Evolutionary conservation across 2,113 vertebrate genomes (phyloP).

Genomic region (Lipotes vexillifer): DNA sequence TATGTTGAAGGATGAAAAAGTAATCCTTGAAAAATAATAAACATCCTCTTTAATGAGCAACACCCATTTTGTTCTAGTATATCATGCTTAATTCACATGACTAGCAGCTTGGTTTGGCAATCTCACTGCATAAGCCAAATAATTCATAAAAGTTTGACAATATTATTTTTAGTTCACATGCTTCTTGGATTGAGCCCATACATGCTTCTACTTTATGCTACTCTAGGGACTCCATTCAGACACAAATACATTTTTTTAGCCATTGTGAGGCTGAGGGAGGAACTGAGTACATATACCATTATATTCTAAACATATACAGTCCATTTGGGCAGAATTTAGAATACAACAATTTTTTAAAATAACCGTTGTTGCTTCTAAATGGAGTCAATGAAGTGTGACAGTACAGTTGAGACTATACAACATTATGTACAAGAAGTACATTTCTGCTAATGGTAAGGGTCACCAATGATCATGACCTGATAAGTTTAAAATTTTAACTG

Average conservation of each 20-base stretch:
- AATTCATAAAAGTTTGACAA: constrained; percentile 69
- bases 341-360: constrained; percentile 27
- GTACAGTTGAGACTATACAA: background rate
- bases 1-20: constrained; percentile 29
- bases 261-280: constrained; percentile 55
- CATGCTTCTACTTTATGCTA: constrained; percentile 73
- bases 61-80: constrained; percentile 45
- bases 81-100: constrained; percentile 57
- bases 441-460: constrained; percentile 59
- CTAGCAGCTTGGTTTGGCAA: constrained; percentile 65
- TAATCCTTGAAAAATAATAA: constrained; percentile 33
- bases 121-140: constrained; percentile 54
- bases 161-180: constrained; percentile 72
- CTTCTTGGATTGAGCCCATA: constrained; percentile 62
- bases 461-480: constrained; percentile 54
- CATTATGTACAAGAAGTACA: constrained; percentile 39
- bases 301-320: constrained; percentile 36
- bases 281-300: background rate
- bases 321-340: constrained; percentile 26
- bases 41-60: constrained; percentile 61
- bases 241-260: constrained; percentile 74
- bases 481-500: constrained; percentile 53
- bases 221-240: constrained; percentile 72
- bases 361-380: constrained; percentile 16
- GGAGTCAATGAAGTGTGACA: background rate